A percentile compares a stretch with the other conserved stretches of the same genome.
phyloP scores from a whole-genome alignment of 2,888 invertebrate species.

The Tolmerus cingulatus region DNA sequence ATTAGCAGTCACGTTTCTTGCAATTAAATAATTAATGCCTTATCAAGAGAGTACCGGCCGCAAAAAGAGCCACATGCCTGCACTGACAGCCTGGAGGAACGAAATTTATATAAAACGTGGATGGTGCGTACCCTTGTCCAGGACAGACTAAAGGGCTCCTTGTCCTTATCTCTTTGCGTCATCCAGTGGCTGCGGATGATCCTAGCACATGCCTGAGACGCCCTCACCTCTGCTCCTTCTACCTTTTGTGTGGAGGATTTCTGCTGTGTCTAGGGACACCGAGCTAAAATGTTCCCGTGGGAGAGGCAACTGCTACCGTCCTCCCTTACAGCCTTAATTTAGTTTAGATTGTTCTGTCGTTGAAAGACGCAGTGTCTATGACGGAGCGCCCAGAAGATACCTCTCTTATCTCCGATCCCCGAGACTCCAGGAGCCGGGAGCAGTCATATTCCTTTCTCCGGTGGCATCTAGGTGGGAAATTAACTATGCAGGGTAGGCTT shows the following conservation, averaged over 20 bases:
- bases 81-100: neutral
- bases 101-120: neutral
- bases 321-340: constrained; percentile 6
- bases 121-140: neutral
- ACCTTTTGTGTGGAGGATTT: neutral
- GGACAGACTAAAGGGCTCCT: neutral
- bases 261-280: neutral
- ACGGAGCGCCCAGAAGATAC: neutral
- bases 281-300: neutral
- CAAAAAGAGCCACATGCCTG: neutral
- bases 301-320: neutral
- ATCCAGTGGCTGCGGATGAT: neutral
- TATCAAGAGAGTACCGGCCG: neutral
- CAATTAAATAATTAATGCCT: neutral
- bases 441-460: constrained; percentile 4
- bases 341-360: neutral
- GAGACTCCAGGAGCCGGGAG: neutral
- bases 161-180: neutral
- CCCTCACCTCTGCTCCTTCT: neutral
- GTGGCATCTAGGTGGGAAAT: constrained; percentile 29
- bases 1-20: neutral
- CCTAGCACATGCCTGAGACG: neutral
- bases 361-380: neutral
- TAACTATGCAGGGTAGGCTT: constrained; percentile 22
- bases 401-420: neutral